These are phyloP conservation scores for Drosophila murphyi DNA, from an alignment of 1,140 invertebrate species.

Conservation along the genomic window DNA sequence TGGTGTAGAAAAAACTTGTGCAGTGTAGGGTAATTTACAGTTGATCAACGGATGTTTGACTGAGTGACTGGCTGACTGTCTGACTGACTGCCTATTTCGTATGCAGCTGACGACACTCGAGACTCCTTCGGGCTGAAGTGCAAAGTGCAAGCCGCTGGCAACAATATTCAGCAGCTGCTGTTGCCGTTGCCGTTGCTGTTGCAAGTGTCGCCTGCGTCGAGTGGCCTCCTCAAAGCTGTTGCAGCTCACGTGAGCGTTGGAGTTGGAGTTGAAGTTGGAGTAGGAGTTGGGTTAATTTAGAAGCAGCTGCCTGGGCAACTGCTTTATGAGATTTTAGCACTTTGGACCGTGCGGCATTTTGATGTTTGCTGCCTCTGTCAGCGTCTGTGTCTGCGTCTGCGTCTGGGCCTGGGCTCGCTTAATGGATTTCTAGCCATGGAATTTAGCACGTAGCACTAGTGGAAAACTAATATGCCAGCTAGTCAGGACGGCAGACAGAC, in stretches of 20 bases:
- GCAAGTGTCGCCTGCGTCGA: slow-evolving; percentile 72
- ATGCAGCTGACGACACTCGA: slow-evolving; percentile 47
- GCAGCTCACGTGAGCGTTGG: slow-evolving; percentile 11
- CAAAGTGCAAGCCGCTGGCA: slow-evolving; percentile 68
- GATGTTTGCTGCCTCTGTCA: slow-evolving; percentile 8
- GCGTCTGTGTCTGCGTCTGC: slow-evolving; percentile 15
- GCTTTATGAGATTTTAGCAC: slow-evolving; percentile 82
- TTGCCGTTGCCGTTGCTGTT: slow-evolving; percentile 21
- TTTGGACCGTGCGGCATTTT: slow-evolving; percentile 33
- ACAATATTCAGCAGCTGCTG: slow-evolving; percentile 53
- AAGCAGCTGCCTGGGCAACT: slow-evolving; percentile 64
- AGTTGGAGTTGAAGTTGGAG: neutral
- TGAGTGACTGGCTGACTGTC: neutral
- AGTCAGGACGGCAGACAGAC: slow-evolving; percentile 1
- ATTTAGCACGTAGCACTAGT: slow-evolving; percentile 73
- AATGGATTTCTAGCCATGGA: slow-evolving; percentile 77
- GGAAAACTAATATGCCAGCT: slow-evolving; percentile 76
- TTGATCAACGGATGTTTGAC: neutral
- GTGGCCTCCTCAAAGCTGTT: slow-evolving; percentile 45
- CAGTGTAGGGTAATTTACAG: slow-evolving; percentile 18
- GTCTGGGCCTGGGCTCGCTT: slow-evolving; percentile 37
- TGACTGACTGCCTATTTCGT: slow-evolving; percentile 8
- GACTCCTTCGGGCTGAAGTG: slow-evolving; percentile 67
- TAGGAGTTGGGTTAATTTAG: slow-evolving; percentile 69
- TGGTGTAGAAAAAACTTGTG: too few relatives aligned